phyloP scores from a whole-genome alignment of 2,113 vertebrate genomes.

The Rhadina sibilatrix region DNA sequence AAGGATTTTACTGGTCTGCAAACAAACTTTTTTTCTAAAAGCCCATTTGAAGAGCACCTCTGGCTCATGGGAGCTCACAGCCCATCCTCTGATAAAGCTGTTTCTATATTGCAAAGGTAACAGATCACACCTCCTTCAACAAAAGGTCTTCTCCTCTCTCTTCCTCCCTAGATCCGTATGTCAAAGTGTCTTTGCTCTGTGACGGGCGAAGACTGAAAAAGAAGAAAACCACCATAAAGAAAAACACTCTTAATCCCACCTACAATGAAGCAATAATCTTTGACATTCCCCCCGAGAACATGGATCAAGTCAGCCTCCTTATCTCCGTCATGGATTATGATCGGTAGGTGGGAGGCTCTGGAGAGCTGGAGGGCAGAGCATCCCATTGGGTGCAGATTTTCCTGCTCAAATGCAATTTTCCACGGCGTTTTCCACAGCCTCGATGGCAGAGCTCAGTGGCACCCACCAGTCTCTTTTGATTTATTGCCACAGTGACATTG shows the following conservation, averaged over 20 bases:
- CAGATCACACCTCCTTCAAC: not conserved
- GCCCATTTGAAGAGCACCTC: not conserved
- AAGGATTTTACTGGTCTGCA: not conserved
- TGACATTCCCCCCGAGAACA: constrained; percentile 96
- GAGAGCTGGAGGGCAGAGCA: not conserved
- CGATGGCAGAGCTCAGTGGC: not conserved
- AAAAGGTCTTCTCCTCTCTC: not conserved
- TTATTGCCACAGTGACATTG: not conserved
- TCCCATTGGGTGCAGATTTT: not conserved
- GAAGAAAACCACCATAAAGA: constrained; percentile 98
- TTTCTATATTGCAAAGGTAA: not conserved
- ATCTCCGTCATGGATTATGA: constrained; percentile 99
- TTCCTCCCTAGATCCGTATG: constrained; percentile 84
- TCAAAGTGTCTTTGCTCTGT: constrained; percentile 96
- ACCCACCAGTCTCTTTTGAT: not conserved
- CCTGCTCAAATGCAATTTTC: not conserved
- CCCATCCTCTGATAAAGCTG: not conserved
- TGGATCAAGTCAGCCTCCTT: constrained; percentile 98
- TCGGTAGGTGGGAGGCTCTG: constrained; percentile 76
- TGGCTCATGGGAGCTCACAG: not conserved
- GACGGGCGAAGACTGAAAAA: constrained; percentile 95
- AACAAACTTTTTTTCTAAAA: not conserved
- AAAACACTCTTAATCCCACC: constrained; percentile 95
- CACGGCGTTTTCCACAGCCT: not conserved
- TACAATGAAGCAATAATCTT: constrained; percentile 99